Conservation (phyloP, 2,888 invertebrate species). For the Meteorus cinctellus region DNA sequence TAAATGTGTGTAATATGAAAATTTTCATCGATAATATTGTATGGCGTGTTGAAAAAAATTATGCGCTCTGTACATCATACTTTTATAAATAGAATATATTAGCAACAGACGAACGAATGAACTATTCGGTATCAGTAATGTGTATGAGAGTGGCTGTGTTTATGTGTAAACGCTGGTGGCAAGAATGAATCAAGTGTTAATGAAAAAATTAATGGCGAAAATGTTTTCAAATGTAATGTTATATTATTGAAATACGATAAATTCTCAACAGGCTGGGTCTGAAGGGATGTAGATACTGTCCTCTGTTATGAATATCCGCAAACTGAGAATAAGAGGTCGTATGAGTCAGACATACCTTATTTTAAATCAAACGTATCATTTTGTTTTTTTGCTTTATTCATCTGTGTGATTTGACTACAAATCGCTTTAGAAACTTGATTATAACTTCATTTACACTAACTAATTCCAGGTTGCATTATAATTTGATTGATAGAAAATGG, state of each 20-base stretch:
- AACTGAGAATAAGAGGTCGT: too few species aligned
- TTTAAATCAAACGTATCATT: too few species aligned
- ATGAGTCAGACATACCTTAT: too few species aligned
- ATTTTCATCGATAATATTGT: constrained; percentile 22
- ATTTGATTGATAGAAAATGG: too few species aligned
- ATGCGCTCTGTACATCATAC: not conserved
- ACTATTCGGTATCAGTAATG: not conserved
- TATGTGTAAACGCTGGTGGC: not conserved
- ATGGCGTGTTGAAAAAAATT: not conserved
- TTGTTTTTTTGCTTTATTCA: too few species aligned
- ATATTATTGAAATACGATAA: not conserved
- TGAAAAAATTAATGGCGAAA: not conserved
- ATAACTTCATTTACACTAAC: too few species aligned
- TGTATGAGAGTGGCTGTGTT: too few species aligned
- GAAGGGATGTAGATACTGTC: constrained; percentile 6
- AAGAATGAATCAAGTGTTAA: not conserved
- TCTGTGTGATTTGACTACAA: too few species aligned
- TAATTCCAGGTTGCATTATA: too few species aligned
- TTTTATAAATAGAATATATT: not conserved
- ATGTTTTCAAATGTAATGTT: not conserved
- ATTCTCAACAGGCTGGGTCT: not conserved
- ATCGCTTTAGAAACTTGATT: too few species aligned
- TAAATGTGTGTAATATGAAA: not conserved
- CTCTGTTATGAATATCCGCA: too few species aligned
- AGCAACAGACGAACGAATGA: not conserved